phyloP scores from a whole-genome alignment of 1,140 invertebrate species.

The Sycophila sp. region DNA sequence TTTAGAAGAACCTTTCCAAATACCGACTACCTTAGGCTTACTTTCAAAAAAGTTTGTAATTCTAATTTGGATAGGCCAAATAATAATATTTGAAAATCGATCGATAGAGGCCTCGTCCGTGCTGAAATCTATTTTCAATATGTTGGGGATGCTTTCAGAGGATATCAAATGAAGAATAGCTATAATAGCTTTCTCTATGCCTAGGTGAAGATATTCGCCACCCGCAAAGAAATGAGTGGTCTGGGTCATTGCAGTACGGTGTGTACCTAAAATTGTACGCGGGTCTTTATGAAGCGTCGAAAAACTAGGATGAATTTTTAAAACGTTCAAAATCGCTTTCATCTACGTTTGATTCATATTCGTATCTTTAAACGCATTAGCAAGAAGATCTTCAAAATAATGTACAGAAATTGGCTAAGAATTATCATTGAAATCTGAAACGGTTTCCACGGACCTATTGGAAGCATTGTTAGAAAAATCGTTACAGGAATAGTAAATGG shows the following conservation, averaged over 20 bases:
- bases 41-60: constrained; percentile 26
- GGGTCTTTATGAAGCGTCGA: constrained; percentile 15
- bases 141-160: constrained; percentile 14
- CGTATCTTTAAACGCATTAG: constrained; percentile 9
- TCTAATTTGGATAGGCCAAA: constrained; percentile 45
- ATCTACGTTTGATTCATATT: constrained; percentile 22
- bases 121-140: constrained; percentile 41
- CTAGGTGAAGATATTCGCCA: constrained; percentile 43
- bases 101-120: constrained; percentile 40
- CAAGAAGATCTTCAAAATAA: neutral
- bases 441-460: no score
- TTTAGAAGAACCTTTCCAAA: constrained; percentile 38
- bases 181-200: constrained; percentile 29
- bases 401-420: no score
- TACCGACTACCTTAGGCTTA: constrained; percentile 30
- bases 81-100: constrained; percentile 24
- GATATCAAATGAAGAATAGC: neutral
- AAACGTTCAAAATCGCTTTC: constrained; percentile 28
- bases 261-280: constrained; percentile 34
- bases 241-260: no score
- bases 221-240: constrained; percentile 15
- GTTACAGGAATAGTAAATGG: no score
- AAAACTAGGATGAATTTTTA: constrained; percentile 35
- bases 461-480: no score
- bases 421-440: no score